Conservation (phyloP, 2,797 vertebrate genomes). For the Dendrocincla fuliginosa region DNA sequence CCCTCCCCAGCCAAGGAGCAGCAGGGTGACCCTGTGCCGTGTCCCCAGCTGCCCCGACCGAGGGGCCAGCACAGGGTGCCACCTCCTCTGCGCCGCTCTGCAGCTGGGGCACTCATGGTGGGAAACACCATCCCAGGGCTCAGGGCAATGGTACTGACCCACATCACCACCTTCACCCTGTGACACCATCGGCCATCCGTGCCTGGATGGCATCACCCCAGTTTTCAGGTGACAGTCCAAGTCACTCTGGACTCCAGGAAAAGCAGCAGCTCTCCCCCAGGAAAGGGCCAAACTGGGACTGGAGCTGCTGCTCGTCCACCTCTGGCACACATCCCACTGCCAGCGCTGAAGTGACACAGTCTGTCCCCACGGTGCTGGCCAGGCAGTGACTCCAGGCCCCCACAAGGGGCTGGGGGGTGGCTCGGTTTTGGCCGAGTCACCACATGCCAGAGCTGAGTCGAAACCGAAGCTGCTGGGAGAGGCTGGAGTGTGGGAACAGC, state of each 20-base stretch:
- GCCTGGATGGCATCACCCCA: background rate
- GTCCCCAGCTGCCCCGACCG: background rate
- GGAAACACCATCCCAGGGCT: background rate
- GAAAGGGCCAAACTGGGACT: background rate
- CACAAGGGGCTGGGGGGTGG: fast-evolving
- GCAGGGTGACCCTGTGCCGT: fast-evolving
- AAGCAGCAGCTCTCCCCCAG: background rate
- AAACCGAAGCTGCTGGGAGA: slow-evolving; percentile 11
- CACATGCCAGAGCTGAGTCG: fast-evolving
- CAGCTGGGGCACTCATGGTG: background rate
- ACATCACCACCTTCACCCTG: background rate
- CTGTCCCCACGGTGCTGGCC: background rate
- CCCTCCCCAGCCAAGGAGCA: background rate
- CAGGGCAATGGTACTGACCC: fast-evolving
- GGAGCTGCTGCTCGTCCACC: background rate
- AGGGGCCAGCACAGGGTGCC: background rate
- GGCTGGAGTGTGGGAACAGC: slow-evolving; percentile 43
- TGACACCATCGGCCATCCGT: fast-evolving
- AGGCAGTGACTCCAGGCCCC: fast-evolving
- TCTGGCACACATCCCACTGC: background rate
- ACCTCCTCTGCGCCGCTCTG: background rate
- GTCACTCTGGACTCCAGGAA: background rate
- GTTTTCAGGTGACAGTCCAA: background rate
- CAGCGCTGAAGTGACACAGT: background rate
- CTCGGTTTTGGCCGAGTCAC: background rate